These are phyloP conservation scores for Meghimatium bilineatum DNA, from an alignment of 2,888 invertebrate genomes.

Conservation along the genomic window DNA sequence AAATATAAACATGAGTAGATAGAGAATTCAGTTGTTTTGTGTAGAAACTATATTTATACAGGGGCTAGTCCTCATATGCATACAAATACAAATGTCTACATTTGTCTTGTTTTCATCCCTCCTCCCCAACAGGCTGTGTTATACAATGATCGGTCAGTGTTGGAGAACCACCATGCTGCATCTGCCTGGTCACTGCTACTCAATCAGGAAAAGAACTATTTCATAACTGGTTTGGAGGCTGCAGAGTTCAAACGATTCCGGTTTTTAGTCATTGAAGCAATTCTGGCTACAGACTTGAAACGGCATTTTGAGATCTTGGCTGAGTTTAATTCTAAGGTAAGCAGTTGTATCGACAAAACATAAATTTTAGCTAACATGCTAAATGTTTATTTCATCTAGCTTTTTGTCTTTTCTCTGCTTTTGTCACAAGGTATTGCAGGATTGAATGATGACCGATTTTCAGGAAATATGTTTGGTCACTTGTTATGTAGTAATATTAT, in stretches of 20 bases:
- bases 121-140: conserved; percentile 79
- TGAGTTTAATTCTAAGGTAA: conserved; percentile 81
- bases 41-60: no score
- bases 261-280: conserved; percentile 81
- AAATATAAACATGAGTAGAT: no score
- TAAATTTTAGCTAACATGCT: no score
- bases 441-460: no score
- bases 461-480: no score
- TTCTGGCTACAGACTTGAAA: conserved; percentile 82
- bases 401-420: no score
- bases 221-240: conserved; percentile 79
- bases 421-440: no score
- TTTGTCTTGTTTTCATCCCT: neutral
- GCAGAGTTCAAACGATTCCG: conserved; percentile 81
- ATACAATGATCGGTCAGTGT: conserved; percentile 81
- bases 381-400: no score
- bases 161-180: conserved; percentile 82
- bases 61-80: no score
- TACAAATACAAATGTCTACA: neutral
- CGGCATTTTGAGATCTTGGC: conserved; percentile 81
- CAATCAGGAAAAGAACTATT: conserved; percentile 79
- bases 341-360: no score
- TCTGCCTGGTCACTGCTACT: conserved; percentile 81
- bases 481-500: no score
- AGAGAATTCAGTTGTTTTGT: no score